Evolutionary conservation across 2,888 invertebrate species (phyloP), one percentile per base, ranked within the genome.

Genomic region (Drosophila maculinotata): DNA sequence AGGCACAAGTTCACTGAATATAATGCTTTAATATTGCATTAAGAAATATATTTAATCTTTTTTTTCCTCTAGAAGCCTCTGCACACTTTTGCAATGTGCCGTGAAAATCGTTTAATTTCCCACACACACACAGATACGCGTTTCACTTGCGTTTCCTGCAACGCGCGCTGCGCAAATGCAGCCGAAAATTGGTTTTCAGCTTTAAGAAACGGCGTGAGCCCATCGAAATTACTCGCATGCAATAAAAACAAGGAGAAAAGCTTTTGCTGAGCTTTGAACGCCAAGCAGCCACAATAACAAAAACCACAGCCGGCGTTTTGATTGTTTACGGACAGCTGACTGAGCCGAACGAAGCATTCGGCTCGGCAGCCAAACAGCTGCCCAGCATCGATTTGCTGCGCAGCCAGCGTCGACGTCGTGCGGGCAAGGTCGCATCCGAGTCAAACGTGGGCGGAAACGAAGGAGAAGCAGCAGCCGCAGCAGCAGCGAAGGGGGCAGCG

Each of bases 81-180:
- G 20, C 38, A 31, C 20, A 41, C 20, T 41, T 76, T 41, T 53
- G 38, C 36, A 52, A 54, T 45, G 48, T 17, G 64, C 42, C 45
- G 53, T 41, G 41, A 74, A 60, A 77, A 62, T 60, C 48, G 57
- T 65, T 65, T 53, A 41, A 42, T 65, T 73, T 70, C 47, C 58
- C 57, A 28, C 9, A 30, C n/a, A 30, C 17, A 15, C n/a, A 12
- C n/a, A 6, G 58, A 41, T 65, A 56, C 69, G 64, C 81, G 77
- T 84, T 70, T 65, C 41, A 76, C 77, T 59, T 76, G 77, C 70
- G 54, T 74, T 79, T 69, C 85, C 78, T 84, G 87, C 85, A 88
- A 84, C 79, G 72, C 72, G 76, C 79, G 72, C 54, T 80, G 78
- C 87, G 75, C 85, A 72, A 81, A 86, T 81, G 81, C 87, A 82